phyloP scores from a whole-genome alignment of 2,797 vertebrate genomes.

The Characodon lateralis region DNA sequence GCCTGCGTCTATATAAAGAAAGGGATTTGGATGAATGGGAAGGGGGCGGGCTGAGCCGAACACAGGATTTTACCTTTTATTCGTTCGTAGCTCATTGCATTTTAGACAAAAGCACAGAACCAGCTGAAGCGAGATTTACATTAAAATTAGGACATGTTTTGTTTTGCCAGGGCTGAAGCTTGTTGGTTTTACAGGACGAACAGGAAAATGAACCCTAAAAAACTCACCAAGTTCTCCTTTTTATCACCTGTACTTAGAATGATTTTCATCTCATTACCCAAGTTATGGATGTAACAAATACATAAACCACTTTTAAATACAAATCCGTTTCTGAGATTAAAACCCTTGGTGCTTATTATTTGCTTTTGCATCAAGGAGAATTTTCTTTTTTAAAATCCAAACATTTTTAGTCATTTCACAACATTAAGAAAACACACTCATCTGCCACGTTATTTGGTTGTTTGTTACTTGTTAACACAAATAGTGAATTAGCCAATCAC shows the following conservation, averaged over 20 bases:
- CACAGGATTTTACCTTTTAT: slow-evolving; percentile 37
- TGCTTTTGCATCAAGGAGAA: background rate
- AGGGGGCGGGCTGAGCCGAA: slow-evolving; percentile 15
- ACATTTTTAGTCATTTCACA: no score
- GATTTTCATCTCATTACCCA: background rate
- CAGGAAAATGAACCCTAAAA: no score
- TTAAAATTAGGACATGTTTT: slow-evolving; percentile 28
- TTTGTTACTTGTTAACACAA: background rate
- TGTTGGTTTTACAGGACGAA: background rate
- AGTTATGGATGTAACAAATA: background rate
- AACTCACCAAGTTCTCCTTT: background rate
- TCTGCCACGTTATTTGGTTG: no score
- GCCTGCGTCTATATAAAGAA: slow-evolving; percentile 29
- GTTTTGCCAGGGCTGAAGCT: slow-evolving; percentile 15
- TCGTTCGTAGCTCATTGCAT: slow-evolving; percentile 23
- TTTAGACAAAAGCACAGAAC: background rate
- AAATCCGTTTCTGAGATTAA: background rate
- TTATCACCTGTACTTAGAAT: background rate
- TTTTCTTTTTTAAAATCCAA: no score
- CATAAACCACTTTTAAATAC: background rate
- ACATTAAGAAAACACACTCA: no score
- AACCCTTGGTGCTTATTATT: background rate
- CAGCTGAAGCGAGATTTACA: background rate
- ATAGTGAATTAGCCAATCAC: no score
- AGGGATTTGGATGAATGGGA: slow-evolving; percentile 27